Conservation (phyloP, 2,888 invertebrate genomes). For the Pammene fasciana region DNA sequence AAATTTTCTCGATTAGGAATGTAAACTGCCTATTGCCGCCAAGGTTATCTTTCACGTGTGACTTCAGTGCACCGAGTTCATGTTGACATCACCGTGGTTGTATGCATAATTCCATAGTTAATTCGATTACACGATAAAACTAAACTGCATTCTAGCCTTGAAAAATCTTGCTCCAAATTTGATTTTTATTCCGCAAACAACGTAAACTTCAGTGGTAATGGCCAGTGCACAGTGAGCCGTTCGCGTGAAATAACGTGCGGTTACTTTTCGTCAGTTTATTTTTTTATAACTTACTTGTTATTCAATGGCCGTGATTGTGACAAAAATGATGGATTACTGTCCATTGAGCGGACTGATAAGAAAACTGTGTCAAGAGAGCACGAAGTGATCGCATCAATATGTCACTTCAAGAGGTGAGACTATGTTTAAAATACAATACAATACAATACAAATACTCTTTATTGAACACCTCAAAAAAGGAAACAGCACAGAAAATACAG, state of each 20-base stretch:
- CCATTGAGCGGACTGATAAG: slow-evolving; percentile 58
- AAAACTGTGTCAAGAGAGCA: slow-evolving; percentile 64
- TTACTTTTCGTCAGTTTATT: slow-evolving; percentile 22
- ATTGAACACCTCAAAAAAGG: no score
- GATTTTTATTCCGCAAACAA: slow-evolving; percentile 64
- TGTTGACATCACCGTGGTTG: slow-evolving; percentile 43
- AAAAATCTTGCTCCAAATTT: slow-evolving; percentile 65
- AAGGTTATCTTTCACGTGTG: slow-evolving; percentile 39
- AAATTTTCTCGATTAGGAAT: slow-evolving; percentile 20
- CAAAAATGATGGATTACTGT: slow-evolving; percentile 53
- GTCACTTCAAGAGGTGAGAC: slow-evolving; percentile 78
- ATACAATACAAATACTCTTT: no score
- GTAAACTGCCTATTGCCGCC: slow-evolving; percentile 17
- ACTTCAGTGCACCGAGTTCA: slow-evolving; percentile 37
- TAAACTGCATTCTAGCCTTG: slow-evolving; percentile 69
- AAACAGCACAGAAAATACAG: no score
- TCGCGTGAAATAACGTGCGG: slow-evolving; percentile 13
- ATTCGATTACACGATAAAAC: slow-evolving; percentile 44
- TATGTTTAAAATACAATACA: slow-evolving; percentile 1
- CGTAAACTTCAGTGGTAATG: slow-evolving; percentile 51
- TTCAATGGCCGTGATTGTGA: slow-evolving; percentile 47
- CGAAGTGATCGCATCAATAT: slow-evolving; percentile 61
- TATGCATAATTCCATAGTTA: slow-evolving; percentile 68
- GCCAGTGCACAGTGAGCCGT: slow-evolving; percentile 30
- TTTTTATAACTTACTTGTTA: slow-evolving; percentile 6